Conservation (phyloP, 2,113 vertebrate species). For the Atractosteus spatula region DNA sequence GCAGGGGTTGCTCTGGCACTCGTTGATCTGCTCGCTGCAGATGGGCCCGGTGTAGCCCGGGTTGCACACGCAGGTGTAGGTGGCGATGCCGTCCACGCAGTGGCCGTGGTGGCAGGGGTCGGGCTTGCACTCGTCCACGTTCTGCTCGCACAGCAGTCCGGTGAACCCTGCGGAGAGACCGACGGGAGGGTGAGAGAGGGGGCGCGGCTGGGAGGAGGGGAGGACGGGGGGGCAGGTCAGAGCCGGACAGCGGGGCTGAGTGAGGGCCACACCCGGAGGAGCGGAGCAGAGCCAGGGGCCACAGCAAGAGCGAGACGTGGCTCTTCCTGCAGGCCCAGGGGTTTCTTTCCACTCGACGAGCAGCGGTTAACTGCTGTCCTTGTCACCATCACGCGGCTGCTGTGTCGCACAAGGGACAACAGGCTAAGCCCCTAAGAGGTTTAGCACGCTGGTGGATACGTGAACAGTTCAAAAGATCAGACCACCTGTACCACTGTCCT, state of each 20-base stretch:
- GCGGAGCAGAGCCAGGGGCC: no score
- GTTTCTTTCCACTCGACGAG: no score
- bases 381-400: no score
- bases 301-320: no score
- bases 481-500: no score
- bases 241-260: not conserved
- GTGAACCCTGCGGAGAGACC: slow-evolving; percentile 70
- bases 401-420: no score
- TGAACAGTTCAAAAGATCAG: no score
- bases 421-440: no score
- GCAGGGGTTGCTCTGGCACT: slow-evolving; percentile 88
- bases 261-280: no score
- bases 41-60: slow-evolving; percentile 87
- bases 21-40: slow-evolving; percentile 84
- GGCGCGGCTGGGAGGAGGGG: not conserved
- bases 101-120: slow-evolving; percentile 85
- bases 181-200: not conserved
- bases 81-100: slow-evolving; percentile 87
- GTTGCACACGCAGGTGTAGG: slow-evolving; percentile 78
- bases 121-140: slow-evolving; percentile 85
- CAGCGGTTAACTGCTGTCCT: no score
- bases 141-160: slow-evolving; percentile 78
- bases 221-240: not conserved
- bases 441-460: no score
- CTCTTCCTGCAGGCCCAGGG: no score